phyloP scores from a whole-genome alignment of 1,140 invertebrate species.

The Meloidogyne exigua region DNA sequence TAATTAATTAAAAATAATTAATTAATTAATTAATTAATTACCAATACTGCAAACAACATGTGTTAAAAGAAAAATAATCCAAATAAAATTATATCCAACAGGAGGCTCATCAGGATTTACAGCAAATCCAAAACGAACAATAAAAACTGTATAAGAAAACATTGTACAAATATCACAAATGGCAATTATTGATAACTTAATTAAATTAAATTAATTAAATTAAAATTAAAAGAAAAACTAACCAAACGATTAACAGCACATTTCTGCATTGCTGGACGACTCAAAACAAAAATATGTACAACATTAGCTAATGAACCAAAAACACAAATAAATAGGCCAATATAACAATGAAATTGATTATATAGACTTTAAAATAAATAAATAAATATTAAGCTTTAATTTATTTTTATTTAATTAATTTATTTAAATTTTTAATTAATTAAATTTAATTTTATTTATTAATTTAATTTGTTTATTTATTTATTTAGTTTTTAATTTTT shows the following conservation, averaged over 20 bases:
- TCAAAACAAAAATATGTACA: constrained; percentile 48
- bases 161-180: constrained; percentile 54
- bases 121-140: constrained; percentile 49
- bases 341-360: constrained; percentile 46
- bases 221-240: constrained; percentile 25
- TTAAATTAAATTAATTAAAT: constrained; percentile 7
- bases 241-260: constrained; percentile 51
- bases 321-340: constrained; percentile 48
- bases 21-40: neutral
- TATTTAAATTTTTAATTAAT: constrained; percentile 18
- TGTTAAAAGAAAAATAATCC: constrained; percentile 46
- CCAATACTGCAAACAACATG: constrained; percentile 49
- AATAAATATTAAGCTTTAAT: neutral
- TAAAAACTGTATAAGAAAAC: constrained; percentile 51
- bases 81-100: constrained; percentile 44
- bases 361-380: constrained; percentile 46
- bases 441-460: neutral
- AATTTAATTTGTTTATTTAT: neutral
- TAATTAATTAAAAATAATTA: too few species aligned
- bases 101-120: constrained; percentile 46
- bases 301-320: constrained; percentile 46
- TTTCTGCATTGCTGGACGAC: constrained; percentile 50
- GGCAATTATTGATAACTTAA: constrained; percentile 44
- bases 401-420: neutral
- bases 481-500: neutral